Percentiles rank a stretch among this genome's conserved stretches.
Evolutionary conservation across 2,888 invertebrate species (phyloP).

Genomic region (Drosophila tanythrix): DNA sequence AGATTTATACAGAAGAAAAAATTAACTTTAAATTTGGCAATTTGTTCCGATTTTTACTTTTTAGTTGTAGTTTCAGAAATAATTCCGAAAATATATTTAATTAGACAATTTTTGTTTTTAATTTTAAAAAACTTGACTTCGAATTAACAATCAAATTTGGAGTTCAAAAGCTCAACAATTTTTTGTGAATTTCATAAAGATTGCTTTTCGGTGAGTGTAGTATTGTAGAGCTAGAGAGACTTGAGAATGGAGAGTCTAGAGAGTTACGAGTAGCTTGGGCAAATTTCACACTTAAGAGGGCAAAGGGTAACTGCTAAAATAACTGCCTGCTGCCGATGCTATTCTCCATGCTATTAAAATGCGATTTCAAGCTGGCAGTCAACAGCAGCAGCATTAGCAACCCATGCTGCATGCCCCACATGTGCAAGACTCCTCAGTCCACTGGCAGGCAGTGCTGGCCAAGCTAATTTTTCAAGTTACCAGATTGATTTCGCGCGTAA

Average conservation of each 20-base stretch:
- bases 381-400: not conserved
- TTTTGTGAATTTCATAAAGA: not conserved
- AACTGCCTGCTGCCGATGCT: slow-evolving; percentile 44
- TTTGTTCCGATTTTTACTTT: not conserved
- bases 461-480: slow-evolving; percentile 67
- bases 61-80: not conserved
- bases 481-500: slow-evolving; percentile 79
- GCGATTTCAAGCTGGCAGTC: slow-evolving; percentile 51
- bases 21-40: too few species aligned
- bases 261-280: slow-evolving; percentile 34
- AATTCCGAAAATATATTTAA: not conserved
- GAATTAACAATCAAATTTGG: not conserved
- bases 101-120: not conserved
- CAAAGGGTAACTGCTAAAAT: slow-evolving; percentile 74
- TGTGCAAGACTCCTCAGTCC: not conserved
- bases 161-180: not conserved
- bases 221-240: slow-evolving; percentile 2
- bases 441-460: slow-evolving; percentile 19
- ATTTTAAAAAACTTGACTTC: not conserved
- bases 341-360: slow-evolving; percentile 64
- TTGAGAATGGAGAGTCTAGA: not conserved
- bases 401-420: not conserved
- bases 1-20: not conserved
- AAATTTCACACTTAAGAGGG: slow-evolving; percentile 80
- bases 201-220: not conserved